These are phyloP conservation scores for Caranx ignobilis DNA, from an alignment of 2,113 vertebrate species.

Conservation along the genomic window DNA sequence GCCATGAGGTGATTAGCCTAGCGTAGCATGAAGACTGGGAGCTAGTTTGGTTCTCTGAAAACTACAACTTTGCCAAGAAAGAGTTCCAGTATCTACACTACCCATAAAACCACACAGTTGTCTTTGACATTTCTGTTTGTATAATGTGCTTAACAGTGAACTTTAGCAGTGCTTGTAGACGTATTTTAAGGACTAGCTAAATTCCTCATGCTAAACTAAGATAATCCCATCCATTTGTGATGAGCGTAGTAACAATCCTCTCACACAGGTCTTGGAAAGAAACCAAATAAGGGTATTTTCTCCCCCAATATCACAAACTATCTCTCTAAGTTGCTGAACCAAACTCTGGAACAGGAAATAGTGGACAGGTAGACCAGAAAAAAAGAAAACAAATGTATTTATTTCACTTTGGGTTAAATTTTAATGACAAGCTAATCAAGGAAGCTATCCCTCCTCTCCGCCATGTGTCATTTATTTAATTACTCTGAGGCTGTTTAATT, in stretches of 20 bases:
- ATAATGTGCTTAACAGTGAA: background rate
- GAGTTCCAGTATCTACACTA: background rate
- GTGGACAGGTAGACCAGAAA: no score
- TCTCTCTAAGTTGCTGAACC: no score
- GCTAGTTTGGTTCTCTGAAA: background rate
- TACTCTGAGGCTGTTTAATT: no score
- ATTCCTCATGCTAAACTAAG: background rate
- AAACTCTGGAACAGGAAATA: no score
- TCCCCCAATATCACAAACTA: no score
- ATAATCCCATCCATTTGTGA: background rate
- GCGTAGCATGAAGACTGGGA: background rate
- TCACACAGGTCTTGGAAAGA: background rate
- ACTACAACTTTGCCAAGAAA: background rate
- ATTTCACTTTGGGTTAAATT: no score
- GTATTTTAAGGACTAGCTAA: background rate
- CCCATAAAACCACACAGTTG: background rate
- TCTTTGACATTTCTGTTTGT: background rate
- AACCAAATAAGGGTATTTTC: no score
- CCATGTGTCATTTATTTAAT: no score
- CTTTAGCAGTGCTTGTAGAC: background rate
- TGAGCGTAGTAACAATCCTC: background rate
- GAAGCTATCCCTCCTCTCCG: no score
- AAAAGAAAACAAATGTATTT: no score
- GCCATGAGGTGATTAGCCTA: background rate
- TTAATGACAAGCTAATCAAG: no score